Conservation (phyloP, 2,888 invertebrate species). For the Nasonovia ribisnigri region DNA sequence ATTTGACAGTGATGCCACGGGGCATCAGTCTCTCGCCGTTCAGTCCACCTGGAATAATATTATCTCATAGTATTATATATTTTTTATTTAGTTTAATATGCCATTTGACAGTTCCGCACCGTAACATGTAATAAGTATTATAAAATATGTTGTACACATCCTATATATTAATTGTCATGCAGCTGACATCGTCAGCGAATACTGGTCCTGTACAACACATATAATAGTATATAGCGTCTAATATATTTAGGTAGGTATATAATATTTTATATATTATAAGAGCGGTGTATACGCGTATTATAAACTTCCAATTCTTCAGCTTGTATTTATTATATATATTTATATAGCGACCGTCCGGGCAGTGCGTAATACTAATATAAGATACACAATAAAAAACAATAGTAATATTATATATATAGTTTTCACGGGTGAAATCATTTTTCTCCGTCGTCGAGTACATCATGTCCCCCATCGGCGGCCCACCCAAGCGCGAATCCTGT, state of each 20-base stretch:
- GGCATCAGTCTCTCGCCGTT: not conserved
- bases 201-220: not conserved
- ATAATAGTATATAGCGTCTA: not conserved
- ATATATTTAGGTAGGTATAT: not conserved
- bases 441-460: not conserved
- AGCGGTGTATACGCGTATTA: not conserved
- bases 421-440: conserved; percentile 37
- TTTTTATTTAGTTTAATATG: not conserved
- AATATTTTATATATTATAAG: not conserved
- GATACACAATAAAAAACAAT: not conserved
- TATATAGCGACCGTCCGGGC: not conserved
- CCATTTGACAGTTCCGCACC: not conserved
- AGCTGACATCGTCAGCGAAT: not conserved
- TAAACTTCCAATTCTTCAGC: not conserved
- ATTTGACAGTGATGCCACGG: too few species aligned
- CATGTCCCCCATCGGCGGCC: conserved; percentile 18
- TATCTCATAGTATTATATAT: not conserved
- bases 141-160: not conserved
- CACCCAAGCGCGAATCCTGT: conserved; percentile 61
- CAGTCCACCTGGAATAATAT: not conserved
- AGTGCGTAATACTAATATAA: not conserved
- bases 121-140: not conserved
- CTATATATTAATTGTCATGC: not conserved
- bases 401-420: conserved; percentile 6
- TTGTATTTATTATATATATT: not conserved